phyloP scores from a whole-genome alignment of 2,888 invertebrate genomes.

The Tipula helvola region DNA sequence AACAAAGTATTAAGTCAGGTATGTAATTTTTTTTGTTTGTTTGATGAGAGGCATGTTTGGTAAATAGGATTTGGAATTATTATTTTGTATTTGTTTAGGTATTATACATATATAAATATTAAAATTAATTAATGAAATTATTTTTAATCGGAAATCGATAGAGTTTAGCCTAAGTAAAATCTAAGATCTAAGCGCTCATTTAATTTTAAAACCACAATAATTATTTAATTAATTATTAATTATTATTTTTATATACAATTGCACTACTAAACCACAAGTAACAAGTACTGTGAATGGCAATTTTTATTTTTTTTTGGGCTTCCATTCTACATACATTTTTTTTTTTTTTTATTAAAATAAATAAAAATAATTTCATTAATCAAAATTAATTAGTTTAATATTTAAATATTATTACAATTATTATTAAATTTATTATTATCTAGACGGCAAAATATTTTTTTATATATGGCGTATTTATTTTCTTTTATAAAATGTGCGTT shows the following conservation, averaged over 20 bases:
- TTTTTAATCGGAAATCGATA: not conserved
- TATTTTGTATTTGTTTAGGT: not conserved
- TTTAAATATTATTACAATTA: not conserved
- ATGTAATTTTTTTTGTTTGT: not conserved
- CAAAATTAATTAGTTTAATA: not conserved
- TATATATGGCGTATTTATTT: not conserved
- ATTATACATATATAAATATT: not conserved
- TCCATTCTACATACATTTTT: not conserved
- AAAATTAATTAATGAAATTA: not conserved
- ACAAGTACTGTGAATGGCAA: not conserved
- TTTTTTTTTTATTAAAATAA: not conserved
- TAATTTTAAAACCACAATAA: not conserved
- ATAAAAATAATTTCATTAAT: not conserved
- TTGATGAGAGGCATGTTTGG: not conserved
- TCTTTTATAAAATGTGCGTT: not conserved
- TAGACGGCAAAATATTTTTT: not conserved
- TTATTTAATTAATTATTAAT: not conserved
- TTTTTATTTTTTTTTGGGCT: not conserved
- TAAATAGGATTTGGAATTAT: not conserved
- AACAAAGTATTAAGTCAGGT: not conserved
- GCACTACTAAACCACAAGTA: not conserved
- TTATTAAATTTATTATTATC: not conserved
- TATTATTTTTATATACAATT: not conserved
- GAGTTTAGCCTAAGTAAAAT: not conserved
- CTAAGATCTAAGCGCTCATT: not conserved